phyloP scores from a whole-genome alignment of 2,113 vertebrate genomes.

The Anhinga anhinga region DNA sequence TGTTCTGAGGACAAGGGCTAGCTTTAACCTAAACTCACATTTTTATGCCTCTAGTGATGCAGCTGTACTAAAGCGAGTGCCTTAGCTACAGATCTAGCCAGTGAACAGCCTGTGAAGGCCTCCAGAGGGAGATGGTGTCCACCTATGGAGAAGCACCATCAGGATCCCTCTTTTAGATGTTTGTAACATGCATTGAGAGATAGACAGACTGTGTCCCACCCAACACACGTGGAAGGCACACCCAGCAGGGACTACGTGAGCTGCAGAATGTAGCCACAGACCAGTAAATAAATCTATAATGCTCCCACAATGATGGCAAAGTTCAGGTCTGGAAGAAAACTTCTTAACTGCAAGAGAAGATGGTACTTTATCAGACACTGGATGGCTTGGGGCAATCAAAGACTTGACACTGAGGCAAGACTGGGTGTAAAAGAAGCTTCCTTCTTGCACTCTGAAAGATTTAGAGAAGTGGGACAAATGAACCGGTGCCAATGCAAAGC shows the following conservation, averaged over 20 bases:
- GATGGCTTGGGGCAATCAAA: not conserved
- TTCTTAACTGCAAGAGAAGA: not conserved
- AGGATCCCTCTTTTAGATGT: not conserved
- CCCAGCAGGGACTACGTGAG: not conserved
- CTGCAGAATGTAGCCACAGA: not conserved
- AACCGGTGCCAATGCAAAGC: not conserved
- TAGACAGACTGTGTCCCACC: not conserved
- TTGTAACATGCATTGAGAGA: not conserved
- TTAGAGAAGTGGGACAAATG: not conserved
- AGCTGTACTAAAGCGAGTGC: not conserved
- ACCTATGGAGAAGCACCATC: not conserved
- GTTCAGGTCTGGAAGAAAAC: not conserved
- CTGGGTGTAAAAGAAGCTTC: not conserved
- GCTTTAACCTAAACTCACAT: not conserved
- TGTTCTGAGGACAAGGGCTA: not conserved
- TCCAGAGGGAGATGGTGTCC: slow-evolving; percentile 63
- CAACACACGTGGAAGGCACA: not conserved
- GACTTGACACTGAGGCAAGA: not conserved
- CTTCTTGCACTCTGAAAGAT: not conserved
- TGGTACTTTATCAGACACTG: not conserved
- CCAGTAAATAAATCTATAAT: not conserved
- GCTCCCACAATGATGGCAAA: not conserved
- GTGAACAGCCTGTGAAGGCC: slow-evolving; percentile 37
- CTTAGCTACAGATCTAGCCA: not conserved
- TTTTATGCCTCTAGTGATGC: not conserved